Evolutionary conservation across 1,140 invertebrate genomes (phyloP).

Genomic region (Microplitis demolitor): DNA sequence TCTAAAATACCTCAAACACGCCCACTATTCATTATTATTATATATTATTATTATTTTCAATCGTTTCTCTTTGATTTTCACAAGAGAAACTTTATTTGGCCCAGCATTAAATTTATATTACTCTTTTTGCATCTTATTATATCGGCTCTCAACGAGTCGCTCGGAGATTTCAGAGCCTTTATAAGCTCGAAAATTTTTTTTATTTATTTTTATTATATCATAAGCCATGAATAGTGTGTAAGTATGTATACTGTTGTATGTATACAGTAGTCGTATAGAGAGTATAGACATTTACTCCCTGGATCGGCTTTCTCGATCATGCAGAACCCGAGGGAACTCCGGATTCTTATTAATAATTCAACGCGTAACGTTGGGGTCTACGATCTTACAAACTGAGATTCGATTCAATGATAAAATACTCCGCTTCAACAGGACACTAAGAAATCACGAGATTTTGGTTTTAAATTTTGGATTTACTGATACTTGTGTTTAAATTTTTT

Average conservation of each 20-base stretch:
- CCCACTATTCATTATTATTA: conserved; percentile 15
- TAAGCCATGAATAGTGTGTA: too few species aligned
- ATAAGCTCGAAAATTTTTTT: too few species aligned
- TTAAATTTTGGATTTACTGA: not conserved
- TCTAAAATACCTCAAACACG: conserved; percentile 30
- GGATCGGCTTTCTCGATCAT: not conserved
- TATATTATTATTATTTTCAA: not conserved
- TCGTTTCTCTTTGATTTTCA: not conserved
- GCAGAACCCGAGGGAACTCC: not conserved
- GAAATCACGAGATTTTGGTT: not conserved
- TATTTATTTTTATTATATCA: too few species aligned
- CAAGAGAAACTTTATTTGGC: not conserved
- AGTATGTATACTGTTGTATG: not conserved
- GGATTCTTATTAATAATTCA: conserved; percentile 20
- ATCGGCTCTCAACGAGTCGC: too few species aligned
- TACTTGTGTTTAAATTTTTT: not conserved
- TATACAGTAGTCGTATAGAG: not conserved
- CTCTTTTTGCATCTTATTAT: too few species aligned
- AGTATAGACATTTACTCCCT: not conserved
- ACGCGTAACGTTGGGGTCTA: conserved; percentile 21
- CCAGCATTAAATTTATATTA: too few species aligned
- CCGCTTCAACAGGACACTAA: not conserved
- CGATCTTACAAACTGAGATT: conserved; percentile 14
- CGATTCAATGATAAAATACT: conserved; percentile 13
- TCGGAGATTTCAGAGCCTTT: too few species aligned